Evolutionary conservation across 2,797 vertebrate species (phyloP).

Genomic region (Pempheris klunzingeri): DNA sequence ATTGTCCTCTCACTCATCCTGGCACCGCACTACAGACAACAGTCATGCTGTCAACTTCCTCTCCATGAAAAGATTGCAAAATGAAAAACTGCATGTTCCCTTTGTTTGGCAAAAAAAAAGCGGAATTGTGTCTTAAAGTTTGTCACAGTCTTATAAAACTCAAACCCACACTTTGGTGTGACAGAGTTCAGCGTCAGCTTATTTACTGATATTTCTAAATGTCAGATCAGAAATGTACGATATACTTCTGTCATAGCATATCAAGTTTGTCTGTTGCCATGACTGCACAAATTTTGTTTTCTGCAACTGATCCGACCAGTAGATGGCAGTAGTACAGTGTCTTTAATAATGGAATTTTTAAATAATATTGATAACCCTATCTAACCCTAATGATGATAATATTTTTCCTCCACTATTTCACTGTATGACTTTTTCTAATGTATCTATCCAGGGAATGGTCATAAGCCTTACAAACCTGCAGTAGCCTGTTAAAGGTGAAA

Average conservation of each 20-base stretch:
- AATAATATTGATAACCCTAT: background rate
- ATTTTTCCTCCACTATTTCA: background rate
- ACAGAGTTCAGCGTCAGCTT: conserved; percentile 27
- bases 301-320: conserved; percentile 32
- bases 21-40: conserved; percentile 25
- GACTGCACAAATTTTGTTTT: background rate
- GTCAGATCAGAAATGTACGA: background rate
- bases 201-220: conserved; percentile 29
- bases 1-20: too few relatives aligned
- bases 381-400: background rate
- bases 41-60: conserved; percentile 75
- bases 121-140: conserved; percentile 70
- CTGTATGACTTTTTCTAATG: background rate
- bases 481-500: background rate
- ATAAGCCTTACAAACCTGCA: too few relatives aligned
- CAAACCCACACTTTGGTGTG: background rate
- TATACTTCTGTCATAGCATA: background rate
- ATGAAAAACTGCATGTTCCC: conserved; percentile 73
- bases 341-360: conserved; percentile 6
- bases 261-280: conserved; percentile 9
- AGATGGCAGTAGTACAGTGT: conserved; percentile 57
- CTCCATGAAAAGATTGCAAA: conserved; percentile 75
- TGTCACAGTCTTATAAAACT: conserved; percentile 45
- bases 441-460: background rate
- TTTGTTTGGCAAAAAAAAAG: conserved; percentile 69